phyloP scores from a whole-genome alignment of 2,797 vertebrate genomes.

The Novumbra hubbsi region DNA sequence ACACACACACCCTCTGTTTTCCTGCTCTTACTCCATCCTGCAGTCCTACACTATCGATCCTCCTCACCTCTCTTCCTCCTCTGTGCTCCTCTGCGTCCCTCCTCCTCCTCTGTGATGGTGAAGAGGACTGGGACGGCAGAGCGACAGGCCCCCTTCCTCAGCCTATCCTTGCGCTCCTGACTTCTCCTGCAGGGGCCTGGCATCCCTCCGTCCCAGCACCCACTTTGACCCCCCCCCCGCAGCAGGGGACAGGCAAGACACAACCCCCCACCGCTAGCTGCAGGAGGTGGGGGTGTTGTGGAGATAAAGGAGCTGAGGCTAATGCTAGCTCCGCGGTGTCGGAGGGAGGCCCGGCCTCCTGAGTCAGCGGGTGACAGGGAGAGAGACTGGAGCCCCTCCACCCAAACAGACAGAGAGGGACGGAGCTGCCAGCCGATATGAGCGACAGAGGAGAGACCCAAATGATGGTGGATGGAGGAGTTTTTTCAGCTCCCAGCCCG shows the following conservation, averaged over 20 bases:
- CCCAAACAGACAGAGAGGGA: neutral
- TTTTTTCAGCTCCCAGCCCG: conserved; percentile 47
- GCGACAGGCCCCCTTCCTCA: conserved; percentile 81
- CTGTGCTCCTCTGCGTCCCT: conserved; percentile 81
- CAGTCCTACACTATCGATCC: neutral
- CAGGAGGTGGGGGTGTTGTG: conserved; percentile 4
- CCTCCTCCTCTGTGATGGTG: conserved; percentile 96
- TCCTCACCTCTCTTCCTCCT: conserved; percentile 68
- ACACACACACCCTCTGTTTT: neutral
- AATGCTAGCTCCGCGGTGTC: conserved; percentile 67
- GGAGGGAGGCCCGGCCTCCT: conserved; percentile 53
- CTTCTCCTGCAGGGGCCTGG: conserved; percentile 55
- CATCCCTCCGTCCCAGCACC: conserved; percentile 61
- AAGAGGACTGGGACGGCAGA: conserved; percentile 83
- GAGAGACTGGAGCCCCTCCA: conserved; percentile 9
- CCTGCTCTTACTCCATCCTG: neutral
- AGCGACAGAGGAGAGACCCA: conserved; percentile 9
- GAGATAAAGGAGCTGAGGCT: conserved; percentile 19
- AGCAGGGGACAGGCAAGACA: conserved; percentile 4
- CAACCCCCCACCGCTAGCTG: neutral
- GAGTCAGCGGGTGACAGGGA: neutral
- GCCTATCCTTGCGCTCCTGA: conserved; percentile 72
- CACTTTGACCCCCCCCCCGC: conserved; percentile 34
- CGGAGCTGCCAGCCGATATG: neutral
- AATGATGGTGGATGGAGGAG: conserved; percentile 43